Base-by-base conservation (phyloP, 2,113 vertebrate genomes). In the Vimba vimba region DNA sequence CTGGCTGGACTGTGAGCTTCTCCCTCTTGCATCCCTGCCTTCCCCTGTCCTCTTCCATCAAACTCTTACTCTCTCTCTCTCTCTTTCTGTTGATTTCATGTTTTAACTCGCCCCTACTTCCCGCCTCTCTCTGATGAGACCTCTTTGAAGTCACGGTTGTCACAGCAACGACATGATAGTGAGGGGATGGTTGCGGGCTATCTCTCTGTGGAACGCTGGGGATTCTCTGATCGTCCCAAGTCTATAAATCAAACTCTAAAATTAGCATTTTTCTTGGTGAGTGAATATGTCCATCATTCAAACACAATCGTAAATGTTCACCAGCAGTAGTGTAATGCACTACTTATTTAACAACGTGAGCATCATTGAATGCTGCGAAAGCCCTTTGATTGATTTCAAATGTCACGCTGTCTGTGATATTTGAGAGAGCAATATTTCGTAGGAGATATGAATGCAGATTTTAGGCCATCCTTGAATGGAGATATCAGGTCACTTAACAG, bases 101-200 rank as follows among this genome's bases (percentile, higher is more conserved):
- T 33, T 79, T 87, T 83, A 52, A 83, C 45, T 87, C n/a, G 21
- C 52, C 17, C 81, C 47, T 78, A 68, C 13, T 45, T 84, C 55
- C 64, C 36, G 86, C 75, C 47, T 55, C 80, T 76, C 79, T 43
- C 79, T 77, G 45, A 87, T 76, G 43, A 45, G 59, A 78, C 47
- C 60, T 83, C 86, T 78, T 55, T 87, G 86, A 87, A 78, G 74
- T 83, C 47, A 82, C 3, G 64, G 80, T 71, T 82, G 80, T 82
- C 80, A 82, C 80, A 82, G 80, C 80, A 82, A 82, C 80, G 45
- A 66, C 36, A 81, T 45, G 79, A 66, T 81, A 81, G 60, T 81
- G 79, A 69, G 45, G 62, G 12, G 64, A 15, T 82, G 64, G 45
- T 69, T 82, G 15, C 27, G 27, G 64, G 27, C 62, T 33, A 23